Percentiles rank a stretch among this genome's conserved stretches.
phyloP scores from a whole-genome alignment of 2,888 invertebrate genomes.

The Disparrhopalites patrizii region DNA sequence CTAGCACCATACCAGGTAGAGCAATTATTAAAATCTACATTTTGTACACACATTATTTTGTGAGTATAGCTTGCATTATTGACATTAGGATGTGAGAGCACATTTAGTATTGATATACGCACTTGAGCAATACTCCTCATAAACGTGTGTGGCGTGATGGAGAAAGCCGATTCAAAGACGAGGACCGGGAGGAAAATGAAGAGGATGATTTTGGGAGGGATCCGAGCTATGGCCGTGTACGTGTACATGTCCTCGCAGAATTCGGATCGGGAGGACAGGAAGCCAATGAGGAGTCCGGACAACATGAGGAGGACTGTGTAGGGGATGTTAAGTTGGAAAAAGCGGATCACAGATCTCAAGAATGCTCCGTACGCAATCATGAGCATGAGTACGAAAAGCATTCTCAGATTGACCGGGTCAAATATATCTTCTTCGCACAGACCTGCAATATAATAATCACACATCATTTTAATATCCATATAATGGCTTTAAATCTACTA shows the following conservation, averaged over 20 bases:
- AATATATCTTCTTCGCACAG: conserved; percentile 30
- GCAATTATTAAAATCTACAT: conserved; percentile 40
- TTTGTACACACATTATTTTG: no score
- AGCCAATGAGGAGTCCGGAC: conserved; percentile 40
- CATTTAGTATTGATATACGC: no score
- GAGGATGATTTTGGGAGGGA: conserved; percentile 41
- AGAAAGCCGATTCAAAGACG: conserved; percentile 46
- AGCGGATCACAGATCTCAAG: conserved; percentile 28
- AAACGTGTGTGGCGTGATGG: conserved; percentile 43
- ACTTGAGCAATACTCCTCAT: conserved; percentile 24
- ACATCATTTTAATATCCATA: no score
- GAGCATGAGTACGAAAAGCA: conserved; percentile 38
- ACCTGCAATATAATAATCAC: no score
- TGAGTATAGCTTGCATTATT: no score
- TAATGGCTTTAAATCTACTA: no score
- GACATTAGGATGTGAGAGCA: no score
- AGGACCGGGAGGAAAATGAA: conserved; percentile 44
- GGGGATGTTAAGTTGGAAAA: conserved; percentile 32
- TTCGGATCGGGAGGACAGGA: conserved; percentile 22
- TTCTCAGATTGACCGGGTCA: conserved; percentile 31
- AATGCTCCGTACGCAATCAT: conserved; percentile 42
- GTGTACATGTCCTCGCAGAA: conserved; percentile 33
- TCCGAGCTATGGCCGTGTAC: conserved; percentile 39
- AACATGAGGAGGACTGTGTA: conserved; percentile 47
- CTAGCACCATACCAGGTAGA: conserved; percentile 43